Evolutionary conservation across 2,113 vertebrate species (phyloP).

Genomic region (Ailurus styani): DNA sequence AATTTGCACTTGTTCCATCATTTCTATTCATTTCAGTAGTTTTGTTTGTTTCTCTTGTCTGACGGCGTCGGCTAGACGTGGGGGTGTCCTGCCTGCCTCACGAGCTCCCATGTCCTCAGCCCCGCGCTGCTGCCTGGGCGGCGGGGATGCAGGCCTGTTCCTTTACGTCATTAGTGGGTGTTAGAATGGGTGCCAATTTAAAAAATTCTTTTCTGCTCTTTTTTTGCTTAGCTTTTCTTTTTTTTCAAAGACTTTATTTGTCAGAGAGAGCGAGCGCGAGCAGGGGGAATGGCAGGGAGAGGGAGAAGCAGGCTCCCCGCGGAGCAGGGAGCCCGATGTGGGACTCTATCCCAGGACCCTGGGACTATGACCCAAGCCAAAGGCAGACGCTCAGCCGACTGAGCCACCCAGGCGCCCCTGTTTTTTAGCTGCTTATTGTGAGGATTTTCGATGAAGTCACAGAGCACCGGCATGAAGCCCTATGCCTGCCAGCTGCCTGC

Average conservation of each 20-base stretch:
- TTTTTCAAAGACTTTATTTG: background rate
- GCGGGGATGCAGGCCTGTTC: rapidly evolving
- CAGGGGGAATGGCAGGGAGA: no score
- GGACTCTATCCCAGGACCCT: no score
- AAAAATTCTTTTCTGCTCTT: background rate
- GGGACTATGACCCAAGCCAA: no score
- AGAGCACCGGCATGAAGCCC: background rate
- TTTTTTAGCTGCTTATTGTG: background rate
- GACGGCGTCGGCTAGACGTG: rapidly evolving
- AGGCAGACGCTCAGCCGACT: background rate
- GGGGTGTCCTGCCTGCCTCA: background rate
- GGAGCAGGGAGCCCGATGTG: background rate
- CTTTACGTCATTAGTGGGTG: rapidly evolving
- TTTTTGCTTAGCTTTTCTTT: background rate
- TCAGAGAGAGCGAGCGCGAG: background rate
- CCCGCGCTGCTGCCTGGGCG: rapidly evolving
- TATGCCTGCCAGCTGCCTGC: rapidly evolving
- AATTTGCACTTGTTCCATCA: rapidly evolving
- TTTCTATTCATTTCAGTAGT: rapidly evolving
- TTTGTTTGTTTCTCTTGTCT: rapidly evolving
- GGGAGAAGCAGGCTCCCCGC: background rate
- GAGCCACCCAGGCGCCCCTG: background rate
- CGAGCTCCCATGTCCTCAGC: rapidly evolving
- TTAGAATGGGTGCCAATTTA: rapidly evolving
- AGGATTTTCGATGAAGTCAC: background rate